Base-by-base conservation (phyloP, 2,888 invertebrate genomes). In the Leptura quadrifasciata region DNA sequence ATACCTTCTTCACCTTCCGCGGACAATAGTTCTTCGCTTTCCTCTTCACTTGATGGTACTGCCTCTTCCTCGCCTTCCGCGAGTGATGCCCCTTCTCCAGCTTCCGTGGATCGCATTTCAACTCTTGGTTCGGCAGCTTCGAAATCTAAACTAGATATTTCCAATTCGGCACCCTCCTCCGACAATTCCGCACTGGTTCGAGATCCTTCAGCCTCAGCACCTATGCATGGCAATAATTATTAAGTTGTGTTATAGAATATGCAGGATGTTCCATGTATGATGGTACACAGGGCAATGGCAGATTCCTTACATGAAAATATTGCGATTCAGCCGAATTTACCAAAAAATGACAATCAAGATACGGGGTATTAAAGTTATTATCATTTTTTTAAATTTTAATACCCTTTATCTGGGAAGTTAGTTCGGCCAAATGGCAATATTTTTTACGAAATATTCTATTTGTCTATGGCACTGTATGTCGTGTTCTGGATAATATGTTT, bases 1-100 rank as follows among this genome's bases (percentile, higher is more conserved):
- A 6, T 1, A 9, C 21, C 35, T 57, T 55, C 55, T 15, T 27
- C 69, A 24, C 24, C 57, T 52, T 60, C 67, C 24, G 17, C 67
- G 12, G 12, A 9, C 27, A 52, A 3, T 21, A 21, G 1, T 20
- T 47, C 27, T 52, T 52, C 21, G 0, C 12, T 60, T 60, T 60
- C 52, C 0, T 5, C 70, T 60, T 70, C 70, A 60, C 24, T 20
- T 64, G 27, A 21, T 24, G 17, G 10, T 35, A 24, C 5, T 24
- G n/a, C 39, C 15, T 64, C 35, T 64, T 61, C 27, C 27, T 12
- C 17, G 17, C 10, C 20, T 64, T 64, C 64, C 8, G 6, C 47
- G 6, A 9, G 5, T 15, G 47, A 31, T 31, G 6, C 27, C 8
- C 8, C 27, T 4, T 6, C 27, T 8, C 27, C 27, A 31, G 27